Conservation (phyloP, 1,140 invertebrate species). For the Arion vulgaris region DNA sequence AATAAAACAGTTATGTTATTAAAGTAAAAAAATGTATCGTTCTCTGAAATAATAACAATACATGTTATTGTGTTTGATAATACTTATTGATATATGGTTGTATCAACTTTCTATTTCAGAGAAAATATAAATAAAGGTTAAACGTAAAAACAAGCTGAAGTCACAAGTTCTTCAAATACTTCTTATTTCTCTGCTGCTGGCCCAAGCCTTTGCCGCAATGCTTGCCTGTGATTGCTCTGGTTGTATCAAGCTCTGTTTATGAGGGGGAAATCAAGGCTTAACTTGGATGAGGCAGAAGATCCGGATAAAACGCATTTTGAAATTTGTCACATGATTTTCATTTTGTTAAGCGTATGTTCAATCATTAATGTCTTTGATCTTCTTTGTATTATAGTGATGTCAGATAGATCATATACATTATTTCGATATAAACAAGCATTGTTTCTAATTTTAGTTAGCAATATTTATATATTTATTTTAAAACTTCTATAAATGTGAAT, state of each 20-base stretch:
- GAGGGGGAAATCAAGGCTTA: background rate
- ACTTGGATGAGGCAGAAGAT: background rate
- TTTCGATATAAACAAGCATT: background rate
- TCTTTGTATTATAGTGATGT: background rate
- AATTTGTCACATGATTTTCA: background rate
- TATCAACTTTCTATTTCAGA: background rate
- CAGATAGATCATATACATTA: background rate
- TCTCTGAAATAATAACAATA: background rate
- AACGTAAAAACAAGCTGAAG: background rate
- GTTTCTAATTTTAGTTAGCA: background rate
- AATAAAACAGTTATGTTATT: background rate
- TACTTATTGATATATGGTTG: background rate
- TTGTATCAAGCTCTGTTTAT: background rate
- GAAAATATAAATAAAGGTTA: background rate
- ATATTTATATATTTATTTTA: background rate
- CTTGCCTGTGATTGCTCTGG: background rate
- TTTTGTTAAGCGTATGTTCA: background rate
- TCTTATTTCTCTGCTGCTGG: background rate
- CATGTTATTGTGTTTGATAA: background rate
- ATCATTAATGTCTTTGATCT: background rate
- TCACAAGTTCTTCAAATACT: background rate
- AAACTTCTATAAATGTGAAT: background rate
- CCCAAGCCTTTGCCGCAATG: background rate
- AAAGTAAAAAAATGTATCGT: background rate
- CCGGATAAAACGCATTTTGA: background rate